phyloP scores from a whole-genome alignment of 1,140 invertebrate genomes.

The Dendroctonus valens region DNA sequence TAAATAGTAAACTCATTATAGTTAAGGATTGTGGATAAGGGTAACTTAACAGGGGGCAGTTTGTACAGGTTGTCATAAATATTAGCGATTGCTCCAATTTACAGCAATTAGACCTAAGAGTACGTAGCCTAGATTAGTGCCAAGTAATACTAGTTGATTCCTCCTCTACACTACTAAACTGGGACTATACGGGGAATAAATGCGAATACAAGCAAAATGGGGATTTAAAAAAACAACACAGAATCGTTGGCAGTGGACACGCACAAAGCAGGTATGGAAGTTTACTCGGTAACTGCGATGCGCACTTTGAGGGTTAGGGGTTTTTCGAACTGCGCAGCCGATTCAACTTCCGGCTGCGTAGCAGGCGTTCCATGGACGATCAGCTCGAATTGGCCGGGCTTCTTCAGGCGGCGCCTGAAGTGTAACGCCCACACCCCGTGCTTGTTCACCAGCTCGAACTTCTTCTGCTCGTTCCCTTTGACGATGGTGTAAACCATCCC shows the following conservation, averaged over 20 bases:
- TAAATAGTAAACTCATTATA: background rate
- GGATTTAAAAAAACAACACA: background rate
- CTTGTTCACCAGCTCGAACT: constrained; percentile 65
- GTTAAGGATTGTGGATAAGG: constrained; percentile 3
- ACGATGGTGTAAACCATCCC: constrained; percentile 66
- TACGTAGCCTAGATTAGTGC: constrained; percentile 6
- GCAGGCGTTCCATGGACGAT: constrained; percentile 57
- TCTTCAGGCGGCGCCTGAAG: constrained; percentile 59
- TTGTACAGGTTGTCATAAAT: constrained; percentile 21
- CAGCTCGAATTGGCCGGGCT: constrained; percentile 57
- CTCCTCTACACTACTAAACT: background rate
- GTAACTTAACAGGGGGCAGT: constrained; percentile 17
- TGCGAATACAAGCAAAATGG: constrained; percentile 2
- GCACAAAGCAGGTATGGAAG: background rate
- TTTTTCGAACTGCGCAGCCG: constrained; percentile 53
- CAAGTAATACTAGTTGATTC: background rate
- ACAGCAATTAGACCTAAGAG: constrained; percentile 1
- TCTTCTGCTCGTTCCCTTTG: constrained; percentile 63
- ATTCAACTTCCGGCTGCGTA: constrained; percentile 38
- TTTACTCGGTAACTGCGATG: constrained; percentile 42
- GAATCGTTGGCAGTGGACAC: background rate
- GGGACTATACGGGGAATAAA: background rate
- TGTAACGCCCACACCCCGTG: constrained; percentile 64
- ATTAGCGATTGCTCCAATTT: constrained; percentile 6
- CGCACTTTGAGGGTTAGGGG: constrained; percentile 56